These are phyloP conservation scores for Clarias macrocephalus DNA, from an alignment of 2,113 vertebrate species.

Conservation along the genomic window DNA sequence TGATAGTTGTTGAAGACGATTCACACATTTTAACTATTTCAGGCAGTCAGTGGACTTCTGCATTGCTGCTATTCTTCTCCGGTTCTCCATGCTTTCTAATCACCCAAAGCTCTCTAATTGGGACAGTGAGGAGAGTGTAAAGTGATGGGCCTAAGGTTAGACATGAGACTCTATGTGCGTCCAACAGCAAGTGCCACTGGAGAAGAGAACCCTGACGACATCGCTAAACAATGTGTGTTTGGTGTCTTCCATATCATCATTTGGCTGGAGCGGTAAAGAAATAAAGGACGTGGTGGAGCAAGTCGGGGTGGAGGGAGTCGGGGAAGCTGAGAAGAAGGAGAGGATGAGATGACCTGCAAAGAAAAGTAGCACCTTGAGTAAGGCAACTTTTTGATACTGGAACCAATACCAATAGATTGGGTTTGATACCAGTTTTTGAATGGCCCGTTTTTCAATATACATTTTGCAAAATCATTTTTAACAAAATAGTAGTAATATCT, in stretches of 20 bases:
- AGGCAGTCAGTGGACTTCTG: background rate
- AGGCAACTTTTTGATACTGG: no score
- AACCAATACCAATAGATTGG: no score
- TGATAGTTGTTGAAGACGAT: background rate
- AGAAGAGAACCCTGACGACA: background rate
- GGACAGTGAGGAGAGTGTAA: constrained; percentile 20
- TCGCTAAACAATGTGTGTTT: background rate
- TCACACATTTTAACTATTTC: no score
- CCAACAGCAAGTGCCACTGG: background rate
- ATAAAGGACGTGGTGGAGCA: background rate
- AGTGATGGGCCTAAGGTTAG: background rate
- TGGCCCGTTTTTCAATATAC: no score
- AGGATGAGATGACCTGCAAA: background rate
- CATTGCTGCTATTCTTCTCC: constrained; percentile 34
- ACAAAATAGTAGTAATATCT: no score
- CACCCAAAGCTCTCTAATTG: constrained; percentile 50
- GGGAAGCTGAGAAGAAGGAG: constrained; percentile 3
- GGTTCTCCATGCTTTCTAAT: constrained; percentile 43
- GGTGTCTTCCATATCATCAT: background rate
- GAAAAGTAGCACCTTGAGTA: background rate
- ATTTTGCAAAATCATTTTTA: no score
- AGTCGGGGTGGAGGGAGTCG: background rate
- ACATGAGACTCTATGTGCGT: no score
- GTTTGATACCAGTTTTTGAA: no score
- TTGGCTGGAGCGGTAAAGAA: constrained; percentile 9